phyloP scores from a whole-genome alignment of 1,140 invertebrate genomes.

The Trachelipus rathkii region DNA sequence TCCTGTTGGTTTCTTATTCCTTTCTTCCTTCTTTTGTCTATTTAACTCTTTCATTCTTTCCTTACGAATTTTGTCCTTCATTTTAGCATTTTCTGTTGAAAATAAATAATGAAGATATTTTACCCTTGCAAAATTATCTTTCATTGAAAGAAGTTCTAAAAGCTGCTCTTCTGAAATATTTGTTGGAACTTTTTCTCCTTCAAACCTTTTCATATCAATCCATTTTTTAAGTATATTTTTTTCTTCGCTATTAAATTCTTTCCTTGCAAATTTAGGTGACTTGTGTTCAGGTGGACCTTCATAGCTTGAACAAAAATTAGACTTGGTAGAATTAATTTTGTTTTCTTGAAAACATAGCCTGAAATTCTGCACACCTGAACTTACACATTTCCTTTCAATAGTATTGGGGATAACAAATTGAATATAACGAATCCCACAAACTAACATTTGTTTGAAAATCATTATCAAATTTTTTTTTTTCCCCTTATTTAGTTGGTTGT shows the following conservation, averaged over 20 bases:
- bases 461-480: too few relatives aligned
- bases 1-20: conserved; percentile 49
- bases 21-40: conserved; percentile 45
- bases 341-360: too few relatives aligned
- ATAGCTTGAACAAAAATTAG: too few relatives aligned
- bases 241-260: neutral
- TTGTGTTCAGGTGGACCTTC: too few relatives aligned
- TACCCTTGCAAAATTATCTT: neutral
- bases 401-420: too few relatives aligned
- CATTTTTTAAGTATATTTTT: neutral
- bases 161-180: neutral
- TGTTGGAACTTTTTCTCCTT: neutral
- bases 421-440: too few relatives aligned
- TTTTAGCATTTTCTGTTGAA: neutral
- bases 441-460: too few relatives aligned
- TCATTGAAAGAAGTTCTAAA: neutral
- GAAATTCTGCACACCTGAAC: too few relatives aligned
- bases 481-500: too few relatives aligned
- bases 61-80: neutral
- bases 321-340: too few relatives aligned
- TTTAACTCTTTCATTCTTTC: too few relatives aligned
- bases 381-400: too few relatives aligned
- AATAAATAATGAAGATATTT: neutral
- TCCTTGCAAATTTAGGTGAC: neutral
- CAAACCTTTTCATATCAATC: neutral